Evolutionary conservation across 2,888 invertebrate genomes (phyloP).

Genomic region (Morpho achilles): DNA sequence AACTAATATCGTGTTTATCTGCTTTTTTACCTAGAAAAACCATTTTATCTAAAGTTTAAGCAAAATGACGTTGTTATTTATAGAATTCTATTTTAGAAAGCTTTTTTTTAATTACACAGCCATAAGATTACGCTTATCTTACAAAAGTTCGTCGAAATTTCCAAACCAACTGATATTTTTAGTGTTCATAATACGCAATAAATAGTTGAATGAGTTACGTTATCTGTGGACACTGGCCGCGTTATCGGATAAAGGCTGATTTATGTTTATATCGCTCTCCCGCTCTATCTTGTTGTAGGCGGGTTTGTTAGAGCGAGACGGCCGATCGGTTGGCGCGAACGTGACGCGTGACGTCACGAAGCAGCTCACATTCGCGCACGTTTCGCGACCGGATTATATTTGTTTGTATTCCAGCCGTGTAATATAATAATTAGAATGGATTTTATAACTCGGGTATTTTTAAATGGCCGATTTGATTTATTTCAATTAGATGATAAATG

Average conservation of each 20-base stretch:
- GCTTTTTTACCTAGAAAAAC: no score
- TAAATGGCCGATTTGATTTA: no score
- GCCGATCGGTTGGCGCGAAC: conserved; percentile 21
- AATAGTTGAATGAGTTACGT: background rate
- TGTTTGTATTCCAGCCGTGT: conserved; percentile 7
- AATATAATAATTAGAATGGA: background rate
- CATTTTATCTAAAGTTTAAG: no score
- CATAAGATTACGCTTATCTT: background rate
- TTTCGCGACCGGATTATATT: conserved; percentile 10
- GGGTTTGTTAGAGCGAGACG: conserved; percentile 14
- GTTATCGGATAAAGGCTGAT: conserved; percentile 24
- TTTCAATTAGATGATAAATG: no score
- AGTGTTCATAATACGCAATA: no score
- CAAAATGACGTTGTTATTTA: no score
- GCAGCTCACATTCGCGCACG: conserved; percentile 23
- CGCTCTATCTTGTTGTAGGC: conserved; percentile 4
- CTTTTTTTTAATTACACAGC: no score
- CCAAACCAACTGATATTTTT: no score
- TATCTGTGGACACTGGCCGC: conserved; percentile 17
- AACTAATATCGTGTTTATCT: no score
- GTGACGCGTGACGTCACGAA: conserved; percentile 15
- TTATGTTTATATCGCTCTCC: conserved; percentile 30
- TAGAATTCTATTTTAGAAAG: no score
- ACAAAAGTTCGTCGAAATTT: background rate
- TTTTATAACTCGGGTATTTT: background rate